Conservation (phyloP, 1,140 invertebrate genomes). For the Halyomorpha halys region DNA sequence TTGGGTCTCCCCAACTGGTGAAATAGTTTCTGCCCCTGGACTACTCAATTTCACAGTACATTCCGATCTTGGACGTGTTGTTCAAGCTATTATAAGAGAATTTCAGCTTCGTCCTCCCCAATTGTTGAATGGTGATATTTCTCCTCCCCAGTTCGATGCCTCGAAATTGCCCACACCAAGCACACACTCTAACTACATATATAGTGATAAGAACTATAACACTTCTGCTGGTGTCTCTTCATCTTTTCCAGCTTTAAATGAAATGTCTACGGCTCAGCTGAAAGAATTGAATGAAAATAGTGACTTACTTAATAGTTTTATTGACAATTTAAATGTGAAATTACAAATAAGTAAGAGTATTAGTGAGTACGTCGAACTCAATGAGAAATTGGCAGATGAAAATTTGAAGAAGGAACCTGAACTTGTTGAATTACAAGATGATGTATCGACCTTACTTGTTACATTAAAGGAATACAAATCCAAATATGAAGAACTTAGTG, state of each 20-base stretch:
- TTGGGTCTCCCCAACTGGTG: constrained; percentile 53
- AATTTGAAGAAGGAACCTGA: constrained; percentile 20
- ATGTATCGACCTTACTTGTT: neutral
- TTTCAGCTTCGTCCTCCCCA: constrained; percentile 54
- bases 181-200: neutral
- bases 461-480: constrained; percentile 27
- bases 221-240: neutral
- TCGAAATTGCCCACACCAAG: neutral
- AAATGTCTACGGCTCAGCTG: constrained; percentile 54
- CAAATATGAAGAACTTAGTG: constrained; percentile 21
- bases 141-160: neutral
- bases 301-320: constrained; percentile 55
- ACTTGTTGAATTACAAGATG: constrained; percentile 9
- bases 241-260: constrained; percentile 45
- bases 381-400: constrained; percentile 51
- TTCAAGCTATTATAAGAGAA: constrained; percentile 65
- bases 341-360: constrained; percentile 54
- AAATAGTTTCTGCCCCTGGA: constrained; percentile 57
- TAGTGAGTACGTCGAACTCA: constrained; percentile 56
- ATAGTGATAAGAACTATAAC: neutral
- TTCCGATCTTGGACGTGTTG: constrained; percentile 64
- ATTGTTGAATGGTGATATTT: constrained; percentile 24
- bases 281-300: constrained; percentile 52
- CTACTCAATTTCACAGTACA: constrained; percentile 62
- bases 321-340: constrained; percentile 47